Evolutionary conservation across 2,797 vertebrate species (phyloP).

Genomic region (Yasuhikotakia modesta): DNA sequence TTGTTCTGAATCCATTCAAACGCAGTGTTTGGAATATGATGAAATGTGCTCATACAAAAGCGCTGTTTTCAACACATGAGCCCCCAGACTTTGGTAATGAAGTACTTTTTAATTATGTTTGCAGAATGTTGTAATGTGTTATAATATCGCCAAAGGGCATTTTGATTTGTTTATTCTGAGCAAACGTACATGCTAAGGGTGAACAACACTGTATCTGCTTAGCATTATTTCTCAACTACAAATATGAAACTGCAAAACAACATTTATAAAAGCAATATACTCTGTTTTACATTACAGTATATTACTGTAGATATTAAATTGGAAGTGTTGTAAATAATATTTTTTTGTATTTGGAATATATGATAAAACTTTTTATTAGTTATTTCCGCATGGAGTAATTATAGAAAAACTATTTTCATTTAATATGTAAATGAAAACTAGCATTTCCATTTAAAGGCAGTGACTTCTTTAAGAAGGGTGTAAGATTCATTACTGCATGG

Average conservation of each 20-base stretch:
- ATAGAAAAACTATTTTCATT: background rate
- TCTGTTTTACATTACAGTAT: background rate
- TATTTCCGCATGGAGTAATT: background rate
- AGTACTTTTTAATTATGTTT: slow-evolving; percentile 27
- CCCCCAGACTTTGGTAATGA: background rate
- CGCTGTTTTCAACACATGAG: background rate
- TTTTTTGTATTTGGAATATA: background rate
- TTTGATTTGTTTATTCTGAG: background rate
- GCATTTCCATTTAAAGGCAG: background rate
- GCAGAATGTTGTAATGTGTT: slow-evolving; percentile 3
- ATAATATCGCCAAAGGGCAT: background rate
- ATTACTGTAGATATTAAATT: slow-evolving; percentile 17
- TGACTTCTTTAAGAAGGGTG: no score
- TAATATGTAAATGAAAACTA: background rate
- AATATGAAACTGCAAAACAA: background rate
- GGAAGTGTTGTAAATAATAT: no score
- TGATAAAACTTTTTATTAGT: background rate
- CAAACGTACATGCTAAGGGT: background rate
- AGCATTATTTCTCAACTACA: slow-evolving; percentile 10
- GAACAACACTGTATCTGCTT: background rate
- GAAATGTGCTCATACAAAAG: background rate
- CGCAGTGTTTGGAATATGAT: background rate
- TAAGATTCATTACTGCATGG: slow-evolving; percentile 40
- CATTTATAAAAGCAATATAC: background rate
- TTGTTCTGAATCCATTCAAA: background rate